Base-by-base conservation (phyloP, 2,113 vertebrate species). In the Puma concolor region DNA sequence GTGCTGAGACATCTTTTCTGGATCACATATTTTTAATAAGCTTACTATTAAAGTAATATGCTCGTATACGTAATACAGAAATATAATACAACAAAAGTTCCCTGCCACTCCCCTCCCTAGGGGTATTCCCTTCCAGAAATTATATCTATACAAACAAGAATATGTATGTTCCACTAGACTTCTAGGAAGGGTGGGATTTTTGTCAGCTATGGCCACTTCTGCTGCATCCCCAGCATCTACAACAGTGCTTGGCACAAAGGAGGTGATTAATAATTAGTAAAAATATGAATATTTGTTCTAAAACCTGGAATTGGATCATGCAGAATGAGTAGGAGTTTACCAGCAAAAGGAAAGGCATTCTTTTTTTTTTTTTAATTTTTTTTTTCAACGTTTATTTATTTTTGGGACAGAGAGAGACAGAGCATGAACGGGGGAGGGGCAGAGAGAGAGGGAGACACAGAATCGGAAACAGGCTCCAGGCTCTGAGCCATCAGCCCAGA, bases 201-300 rank as follows among this genome's bases (percentile, higher is more conserved):
- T 92, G 71, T 89, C n/a, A 63, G 21, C 23, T 66, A 2, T 27
- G 14, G 80, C 93, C 81, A 74, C 63, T 77, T 23, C 64, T 80
- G 57, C 64, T 80, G 64, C 83, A 82, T 85, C 36, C 57, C 38
- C 10, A 66, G 36, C 21, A 77, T 67, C 83, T 92, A 41, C 14
- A 85, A 52, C 25, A n/a, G 38, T 86, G n/a, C n/a, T 82, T 88
- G 36, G n/a, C 66, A 82, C 54, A 77, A 44, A 60, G 60, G 50
- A 76, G 10, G 52, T 95, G 88, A 77, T 91, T 86, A 89, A 66
- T 86, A 81, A 80, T 54, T 93, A 31, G 48, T 48, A 23, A 97
- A 93, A 95, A 23, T 84, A 52, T 67, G 44, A 72, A 33, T 85
- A 38, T 67, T 95, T 87, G 23, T 80, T 88, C 69, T 84, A 67